phyloP scores from a whole-genome alignment of 2,888 invertebrate genomes.

The Coronaproctus castanopsis region DNA sequence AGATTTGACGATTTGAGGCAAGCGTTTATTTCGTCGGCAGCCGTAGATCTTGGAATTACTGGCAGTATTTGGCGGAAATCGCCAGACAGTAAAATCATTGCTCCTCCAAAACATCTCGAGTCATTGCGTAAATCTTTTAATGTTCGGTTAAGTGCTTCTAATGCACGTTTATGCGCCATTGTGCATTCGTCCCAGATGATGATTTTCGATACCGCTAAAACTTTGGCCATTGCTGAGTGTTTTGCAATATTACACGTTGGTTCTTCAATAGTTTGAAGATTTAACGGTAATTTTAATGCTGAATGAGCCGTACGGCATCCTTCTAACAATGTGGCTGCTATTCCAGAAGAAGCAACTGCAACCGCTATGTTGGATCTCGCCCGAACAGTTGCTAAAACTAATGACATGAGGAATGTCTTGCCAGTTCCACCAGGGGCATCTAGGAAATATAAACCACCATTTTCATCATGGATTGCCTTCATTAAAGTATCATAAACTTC shows the following conservation, averaged over 20 bases:
- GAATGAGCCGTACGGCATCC: conserved; percentile 24
- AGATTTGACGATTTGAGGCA: background rate
- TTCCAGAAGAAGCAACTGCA: conserved; percentile 27
- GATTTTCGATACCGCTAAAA: conserved; percentile 22
- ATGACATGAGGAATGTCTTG: conserved; percentile 10
- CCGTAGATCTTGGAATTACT: conserved; percentile 3
- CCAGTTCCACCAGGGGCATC: conserved; percentile 12
- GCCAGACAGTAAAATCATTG: conserved; percentile 4
- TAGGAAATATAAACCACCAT: background rate
- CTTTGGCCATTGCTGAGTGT: conserved; percentile 19
- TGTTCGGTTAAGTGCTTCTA: conserved; percentile 25
- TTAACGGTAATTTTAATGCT: conserved; percentile 23
- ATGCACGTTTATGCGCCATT: conserved; percentile 24
- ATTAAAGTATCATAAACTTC: background rate
- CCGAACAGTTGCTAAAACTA: conserved; percentile 5
- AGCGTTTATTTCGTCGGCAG: conserved; percentile 7
- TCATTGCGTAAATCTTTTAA: conserved; percentile 11
- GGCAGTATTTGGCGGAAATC: conserved; percentile 6
- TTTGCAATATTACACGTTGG: conserved; percentile 9
- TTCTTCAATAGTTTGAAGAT: conserved; percentile 9
- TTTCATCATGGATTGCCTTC: background rate
- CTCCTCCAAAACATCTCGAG: background rate
- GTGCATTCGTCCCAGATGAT: conserved; percentile 28
- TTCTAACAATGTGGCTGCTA: conserved; percentile 28
- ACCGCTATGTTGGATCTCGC: conserved; percentile 21